phyloP scores from a whole-genome alignment of 2,113 vertebrate species.

The Carassius auratus region DNA sequence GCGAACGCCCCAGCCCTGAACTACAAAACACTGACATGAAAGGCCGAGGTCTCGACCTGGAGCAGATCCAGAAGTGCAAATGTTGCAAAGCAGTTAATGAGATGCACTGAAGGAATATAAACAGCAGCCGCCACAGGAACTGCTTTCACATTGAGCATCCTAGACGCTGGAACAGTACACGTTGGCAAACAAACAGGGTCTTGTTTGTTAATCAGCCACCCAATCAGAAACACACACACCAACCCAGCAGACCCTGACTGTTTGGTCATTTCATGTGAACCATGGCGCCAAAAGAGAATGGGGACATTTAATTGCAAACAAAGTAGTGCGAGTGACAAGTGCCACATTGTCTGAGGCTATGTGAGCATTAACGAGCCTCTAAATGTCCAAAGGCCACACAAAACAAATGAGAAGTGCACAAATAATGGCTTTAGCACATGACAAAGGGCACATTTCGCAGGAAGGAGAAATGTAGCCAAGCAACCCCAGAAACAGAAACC shows the following conservation, averaged over 20 bases:
- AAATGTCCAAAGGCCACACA: not conserved
- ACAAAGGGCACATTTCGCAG: not conserved
- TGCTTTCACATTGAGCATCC: not conserved
- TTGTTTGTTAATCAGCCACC: not conserved
- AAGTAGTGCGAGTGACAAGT: not conserved
- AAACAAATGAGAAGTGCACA: not conserved
- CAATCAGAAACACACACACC: slow-evolving; percentile 5
- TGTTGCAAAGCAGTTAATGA: slow-evolving; percentile 14
- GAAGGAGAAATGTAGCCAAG: not conserved
- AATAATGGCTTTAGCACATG: not conserved
- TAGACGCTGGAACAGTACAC: not conserved
- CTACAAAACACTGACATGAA: slow-evolving; percentile 17
- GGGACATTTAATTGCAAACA: slow-evolving; percentile 49
- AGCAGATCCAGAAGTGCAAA: slow-evolving; percentile 12
- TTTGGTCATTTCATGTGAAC: slow-evolving; percentile 21
- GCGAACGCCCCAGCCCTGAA: not conserved
- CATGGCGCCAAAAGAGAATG: slow-evolving; percentile 24
- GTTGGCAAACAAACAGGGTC: slow-evolving; percentile 4
- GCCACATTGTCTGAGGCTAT: not conserved
- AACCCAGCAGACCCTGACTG: slow-evolving; percentile 30
- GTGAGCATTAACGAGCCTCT: not conserved
- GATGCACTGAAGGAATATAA: not conserved
- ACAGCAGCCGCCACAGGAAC: not conserved
- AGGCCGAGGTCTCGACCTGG: not conserved
- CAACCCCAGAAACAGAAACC: not conserved